Evolutionary conservation across 2,113 vertebrate species (phyloP), one percentile per base, ranked within the genome.

Genomic region (Dasypus novemcinctus): DNA sequence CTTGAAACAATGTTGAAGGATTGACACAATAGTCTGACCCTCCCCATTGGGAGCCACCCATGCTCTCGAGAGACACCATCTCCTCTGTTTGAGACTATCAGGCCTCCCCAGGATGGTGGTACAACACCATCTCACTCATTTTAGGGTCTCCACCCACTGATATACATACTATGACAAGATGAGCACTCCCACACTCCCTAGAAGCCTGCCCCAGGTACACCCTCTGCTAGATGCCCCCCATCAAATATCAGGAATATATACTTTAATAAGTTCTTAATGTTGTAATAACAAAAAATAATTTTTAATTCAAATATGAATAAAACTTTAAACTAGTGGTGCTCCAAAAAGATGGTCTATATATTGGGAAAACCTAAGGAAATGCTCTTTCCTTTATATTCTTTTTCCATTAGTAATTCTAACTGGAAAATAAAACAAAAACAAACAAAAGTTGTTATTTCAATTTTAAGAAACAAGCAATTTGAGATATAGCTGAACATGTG

Each of bases 381-480:
- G 5, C 3, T 82, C 3, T 82, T 38, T 36, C 13, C 46, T 75
- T n/a, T 46, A 74, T 68, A n/a, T 61, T 54, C 17, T 54, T 54
- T 18, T 54, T 54, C 17, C 4, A 54, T 54, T 84, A n/a, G 25
- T 21, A 90, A 29, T 29, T 74, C 59, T 71, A 72, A 13, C 2
- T 61, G 66, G 38, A 74, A 95, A 94, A 46, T 2, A 64, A 76
- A 80, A 25, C 29, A 75, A 82, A 46, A 87, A 80, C 66, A 31
- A 81, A 76, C n/a, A 61, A 66, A 91, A 96, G 31, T 49, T 3
- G 25, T 80, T 82, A 25, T 27, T 90, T 69, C 36, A 36, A 38
- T 92, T 94, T 97, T 81, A 90, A 80, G 63, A 54, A 81, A 86
- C 20, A 59, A 90, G 12, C 10, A 46, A 61, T 78, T 90, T 84